Conservation (phyloP, 2,113 vertebrate species). For the Trachemys scripta region DNA sequence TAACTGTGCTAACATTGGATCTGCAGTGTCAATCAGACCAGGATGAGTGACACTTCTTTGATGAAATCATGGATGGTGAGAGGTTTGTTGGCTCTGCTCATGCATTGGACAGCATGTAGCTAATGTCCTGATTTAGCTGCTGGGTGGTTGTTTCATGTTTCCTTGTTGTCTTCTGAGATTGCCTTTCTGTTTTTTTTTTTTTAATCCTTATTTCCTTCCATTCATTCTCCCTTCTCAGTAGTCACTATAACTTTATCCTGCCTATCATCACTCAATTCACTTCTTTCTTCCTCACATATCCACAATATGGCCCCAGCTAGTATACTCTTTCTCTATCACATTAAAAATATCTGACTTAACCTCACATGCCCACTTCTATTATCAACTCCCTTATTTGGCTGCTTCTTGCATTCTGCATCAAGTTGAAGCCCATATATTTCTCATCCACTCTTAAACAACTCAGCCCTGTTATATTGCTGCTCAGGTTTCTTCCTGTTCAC, state of each 20-base stretch:
- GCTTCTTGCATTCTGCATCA: background rate
- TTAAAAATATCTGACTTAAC: background rate
- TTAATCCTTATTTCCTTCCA: background rate
- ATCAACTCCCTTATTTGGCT: background rate
- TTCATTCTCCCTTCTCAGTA: accelerated
- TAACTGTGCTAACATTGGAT: background rate
- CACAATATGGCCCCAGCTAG: background rate
- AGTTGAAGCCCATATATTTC: background rate
- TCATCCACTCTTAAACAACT: background rate
- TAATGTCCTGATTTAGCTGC: background rate
- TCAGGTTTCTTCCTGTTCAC: background rate
- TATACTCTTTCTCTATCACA: background rate
- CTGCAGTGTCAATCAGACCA: background rate
- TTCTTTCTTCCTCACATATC: background rate
- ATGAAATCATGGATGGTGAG: background rate
- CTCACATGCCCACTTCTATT: background rate
- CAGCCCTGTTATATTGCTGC: accelerated
- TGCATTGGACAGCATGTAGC: background rate
- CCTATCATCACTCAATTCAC: background rate
- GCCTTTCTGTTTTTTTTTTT: background rate
- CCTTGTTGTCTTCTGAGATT: background rate
- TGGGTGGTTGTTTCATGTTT: background rate
- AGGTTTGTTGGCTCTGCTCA: background rate
- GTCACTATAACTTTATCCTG: background rate
- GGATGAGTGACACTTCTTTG: background rate